These are phyloP conservation scores for Ursus arctos DNA, from an alignment of 2,113 vertebrate species.

Conservation along the genomic window DNA sequence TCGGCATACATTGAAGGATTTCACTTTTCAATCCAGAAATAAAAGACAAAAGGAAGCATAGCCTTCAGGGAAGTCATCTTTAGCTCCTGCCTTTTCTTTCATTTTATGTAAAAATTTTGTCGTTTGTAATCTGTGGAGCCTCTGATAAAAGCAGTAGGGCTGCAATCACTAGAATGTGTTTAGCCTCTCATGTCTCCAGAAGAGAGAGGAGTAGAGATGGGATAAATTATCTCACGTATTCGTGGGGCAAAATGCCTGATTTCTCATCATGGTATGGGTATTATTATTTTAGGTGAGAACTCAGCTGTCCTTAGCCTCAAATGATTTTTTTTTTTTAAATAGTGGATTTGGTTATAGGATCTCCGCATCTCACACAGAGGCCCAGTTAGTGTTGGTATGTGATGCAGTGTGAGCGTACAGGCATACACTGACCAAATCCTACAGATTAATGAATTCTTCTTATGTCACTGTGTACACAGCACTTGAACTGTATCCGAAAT, in stretches of 20 bases:
- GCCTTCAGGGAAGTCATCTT: neutral
- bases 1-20: neutral
- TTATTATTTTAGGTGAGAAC: conserved; percentile 1
- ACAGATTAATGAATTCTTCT: neutral
- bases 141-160: neutral
- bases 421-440: neutral
- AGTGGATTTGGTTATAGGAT: neutral
- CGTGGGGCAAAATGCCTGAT: neutral
- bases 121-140: neutral
- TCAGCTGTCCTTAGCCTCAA: neutral
- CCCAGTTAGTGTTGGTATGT: neutral
- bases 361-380: neutral
- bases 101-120: neutral
- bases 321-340: neutral
- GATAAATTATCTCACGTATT: neutral
- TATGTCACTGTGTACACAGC: neutral
- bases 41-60: neutral
- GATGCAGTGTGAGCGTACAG: no score
- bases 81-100: neutral
- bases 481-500: neutral
- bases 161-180: neutral
- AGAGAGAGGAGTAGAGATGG: neutral
- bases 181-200: neutral
- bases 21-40: neutral
- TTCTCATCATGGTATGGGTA: neutral